Conservation (phyloP, 2,797 vertebrate species). For the Loris lydekkerianus region DNA sequence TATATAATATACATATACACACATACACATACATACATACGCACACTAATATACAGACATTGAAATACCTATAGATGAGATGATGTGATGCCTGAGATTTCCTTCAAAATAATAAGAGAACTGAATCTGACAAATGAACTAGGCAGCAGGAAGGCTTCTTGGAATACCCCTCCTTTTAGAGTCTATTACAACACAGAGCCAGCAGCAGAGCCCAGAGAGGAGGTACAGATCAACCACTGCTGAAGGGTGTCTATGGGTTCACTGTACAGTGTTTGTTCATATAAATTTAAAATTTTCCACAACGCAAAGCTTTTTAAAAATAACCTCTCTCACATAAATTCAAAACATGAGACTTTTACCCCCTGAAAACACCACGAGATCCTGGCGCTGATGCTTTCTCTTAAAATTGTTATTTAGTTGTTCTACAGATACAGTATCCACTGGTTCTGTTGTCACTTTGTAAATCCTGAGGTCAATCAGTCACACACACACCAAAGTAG, state of each 20-base stretch:
- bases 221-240: neutral
- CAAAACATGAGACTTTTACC: constrained; percentile 19
- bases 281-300: neutral
- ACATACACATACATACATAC: no score
- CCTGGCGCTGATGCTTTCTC: neutral
- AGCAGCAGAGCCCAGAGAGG: neutral
- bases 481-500: neutral
- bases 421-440: neutral
- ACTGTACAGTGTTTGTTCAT: neutral
- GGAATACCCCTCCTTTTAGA: neutral
- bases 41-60: neutral
- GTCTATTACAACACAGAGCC: neutral
- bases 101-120: constrained; percentile 52
- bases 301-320: neutral
- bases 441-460: neutral
- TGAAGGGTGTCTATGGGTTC: neutral
- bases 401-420: neutral
- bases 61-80: constrained; percentile 67
- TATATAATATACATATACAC: no score
- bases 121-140: constrained; percentile 50
- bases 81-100: constrained; percentile 10
- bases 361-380: neutral
- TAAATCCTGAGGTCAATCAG: neutral
- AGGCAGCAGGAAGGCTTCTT: neutral
- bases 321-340: neutral